Evolutionary conservation across 2,797 vertebrate species (phyloP), one percentile per base, ranked within the genome.

Genomic region (Miichthys miiuy): DNA sequence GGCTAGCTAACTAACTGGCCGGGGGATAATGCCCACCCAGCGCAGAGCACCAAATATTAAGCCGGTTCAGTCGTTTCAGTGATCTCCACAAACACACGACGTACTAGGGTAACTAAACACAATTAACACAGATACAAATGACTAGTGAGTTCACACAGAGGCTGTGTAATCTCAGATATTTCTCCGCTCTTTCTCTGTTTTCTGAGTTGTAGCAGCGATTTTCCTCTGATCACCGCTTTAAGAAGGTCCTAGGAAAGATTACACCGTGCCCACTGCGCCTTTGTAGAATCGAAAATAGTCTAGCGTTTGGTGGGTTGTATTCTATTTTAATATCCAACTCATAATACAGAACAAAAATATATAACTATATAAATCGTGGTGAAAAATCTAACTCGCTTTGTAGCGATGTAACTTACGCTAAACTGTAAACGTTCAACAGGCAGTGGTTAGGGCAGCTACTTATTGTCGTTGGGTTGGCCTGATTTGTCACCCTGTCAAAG

Each of bases 151-250:
- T 87, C 65, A 68, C 67, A 77, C 63, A 16, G 66, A 82, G 82
- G 82, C 80, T 73, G 38, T 83, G 70, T 72, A 87, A 87, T 84
- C 77, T 83, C 71, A 75, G 86, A 82, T 84, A 72, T 84, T 58
- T 71, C 72, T 78, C 77, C 79, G 73, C 80, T 90, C 87, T 90
- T 82, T 92, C 92, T 94, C 83, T 94, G 87, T 94, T 93, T 93
- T 93, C 91, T 91, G 93, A 94, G 90, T 94, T 94, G 94, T 93
- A 95, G 93, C 93, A 94, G 83, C 89, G 91, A 94, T 89, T 93
- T 95, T 95, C 93, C 85, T 93, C 92, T 90, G 91, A 94, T 94
- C 94, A 85, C 95, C 94, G 95, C 95, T 94, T 95, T 94, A 93
- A 94, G 83, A 94, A 93, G 95, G 94, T 95, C 95, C 95, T 94